These are phyloP conservation scores for Heteromyza rotundicornis DNA, from an alignment of 2,888 invertebrate genomes.

Conservation along the genomic window DNA sequence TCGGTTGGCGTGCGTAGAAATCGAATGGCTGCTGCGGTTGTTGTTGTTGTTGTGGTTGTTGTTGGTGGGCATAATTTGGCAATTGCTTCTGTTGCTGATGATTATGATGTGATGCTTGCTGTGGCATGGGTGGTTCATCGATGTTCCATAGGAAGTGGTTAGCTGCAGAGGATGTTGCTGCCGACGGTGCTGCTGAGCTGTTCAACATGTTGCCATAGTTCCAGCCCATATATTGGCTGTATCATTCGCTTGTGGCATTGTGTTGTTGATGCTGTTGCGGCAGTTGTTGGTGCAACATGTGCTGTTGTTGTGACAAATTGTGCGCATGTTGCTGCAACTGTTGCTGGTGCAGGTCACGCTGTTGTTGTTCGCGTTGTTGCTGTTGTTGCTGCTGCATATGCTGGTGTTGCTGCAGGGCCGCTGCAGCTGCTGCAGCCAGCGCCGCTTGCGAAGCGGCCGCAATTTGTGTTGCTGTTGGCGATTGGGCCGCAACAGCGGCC, in stretches of 20 bases:
- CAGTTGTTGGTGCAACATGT: conserved; percentile 49
- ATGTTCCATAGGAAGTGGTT: conserved; percentile 52
- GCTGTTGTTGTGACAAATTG: conserved; percentile 43
- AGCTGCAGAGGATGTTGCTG: conserved; percentile 26
- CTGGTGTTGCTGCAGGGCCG: conserved; percentile 49
- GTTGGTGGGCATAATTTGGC: conserved; percentile 36
- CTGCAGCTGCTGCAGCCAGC: conserved; percentile 62
- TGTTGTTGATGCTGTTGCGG: conserved; percentile 58
- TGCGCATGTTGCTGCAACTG: conserved; percentile 42
- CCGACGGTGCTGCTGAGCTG: conserved; percentile 11
- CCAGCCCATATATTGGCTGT: conserved; percentile 61
- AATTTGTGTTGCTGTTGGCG: conserved; percentile 66
- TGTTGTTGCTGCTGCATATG: conserved; percentile 50
- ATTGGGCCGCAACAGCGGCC: conserved; percentile 64
- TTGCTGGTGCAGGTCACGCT: conserved; percentile 43
- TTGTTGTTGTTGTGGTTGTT: conserved; percentile 34
- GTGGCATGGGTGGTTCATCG: conserved; percentile 40
- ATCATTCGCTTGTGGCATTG: conserved; percentile 60
- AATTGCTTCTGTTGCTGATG: conserved; percentile 29
- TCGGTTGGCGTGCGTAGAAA: conserved; percentile 39
- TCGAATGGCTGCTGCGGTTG: conserved; percentile 37
- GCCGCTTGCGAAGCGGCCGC: conserved; percentile 64
- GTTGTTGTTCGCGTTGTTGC: conserved; percentile 46
- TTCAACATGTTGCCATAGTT: conserved; percentile 54
- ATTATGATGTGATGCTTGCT: conserved; percentile 25